phyloP scores from a whole-genome alignment of 2,888 invertebrate genomes.

The Drosophila multiciliata region DNA sequence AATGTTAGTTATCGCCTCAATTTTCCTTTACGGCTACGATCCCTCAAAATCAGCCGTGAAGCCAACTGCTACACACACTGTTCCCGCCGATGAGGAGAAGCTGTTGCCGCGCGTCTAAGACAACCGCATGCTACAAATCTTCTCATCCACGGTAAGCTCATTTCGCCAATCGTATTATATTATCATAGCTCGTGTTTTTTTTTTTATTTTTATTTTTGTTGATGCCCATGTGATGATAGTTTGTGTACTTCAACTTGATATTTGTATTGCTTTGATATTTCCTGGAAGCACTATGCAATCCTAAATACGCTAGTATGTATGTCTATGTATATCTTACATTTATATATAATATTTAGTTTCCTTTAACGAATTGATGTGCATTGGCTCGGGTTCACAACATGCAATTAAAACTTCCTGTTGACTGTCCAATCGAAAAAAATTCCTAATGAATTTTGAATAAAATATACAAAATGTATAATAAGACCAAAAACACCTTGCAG shows the following conservation, averaged over 20 bases:
- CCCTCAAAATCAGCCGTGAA: slow-evolving; percentile 85
- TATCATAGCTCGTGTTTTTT: background rate
- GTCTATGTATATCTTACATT: slow-evolving; percentile 10
- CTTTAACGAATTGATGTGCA: slow-evolving; percentile 32
- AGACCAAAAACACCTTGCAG: slow-evolving; percentile 7
- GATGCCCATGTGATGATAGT: slow-evolving; percentile 42
- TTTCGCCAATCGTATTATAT: slow-evolving; percentile 43
- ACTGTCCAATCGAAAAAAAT: slow-evolving; percentile 9
- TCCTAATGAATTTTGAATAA: slow-evolving; percentile 27
- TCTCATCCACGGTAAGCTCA: slow-evolving; percentile 11
- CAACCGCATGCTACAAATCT: background rate
- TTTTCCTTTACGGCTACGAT: slow-evolving; percentile 96
- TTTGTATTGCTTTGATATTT: slow-evolving; percentile 42
- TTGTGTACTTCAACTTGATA: slow-evolving; percentile 47
- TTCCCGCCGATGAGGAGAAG: slow-evolving; percentile 73
- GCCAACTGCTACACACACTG: slow-evolving; percentile 8
- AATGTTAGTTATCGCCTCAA: slow-evolving; percentile 94
- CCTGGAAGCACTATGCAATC: slow-evolving; percentile 14
- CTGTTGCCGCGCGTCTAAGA: slow-evolving; percentile 75
- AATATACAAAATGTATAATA: slow-evolving; percentile 7
- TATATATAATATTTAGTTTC: slow-evolving; percentile 24
- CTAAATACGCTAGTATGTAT: slow-evolving; percentile 4
- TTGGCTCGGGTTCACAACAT: slow-evolving; percentile 18
- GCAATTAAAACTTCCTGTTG: slow-evolving; percentile 26
- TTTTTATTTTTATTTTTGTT: background rate